These are phyloP conservation scores for Drosophila ambigua DNA, from an alignment of 1,140 invertebrate species.

Conservation along the genomic window DNA sequence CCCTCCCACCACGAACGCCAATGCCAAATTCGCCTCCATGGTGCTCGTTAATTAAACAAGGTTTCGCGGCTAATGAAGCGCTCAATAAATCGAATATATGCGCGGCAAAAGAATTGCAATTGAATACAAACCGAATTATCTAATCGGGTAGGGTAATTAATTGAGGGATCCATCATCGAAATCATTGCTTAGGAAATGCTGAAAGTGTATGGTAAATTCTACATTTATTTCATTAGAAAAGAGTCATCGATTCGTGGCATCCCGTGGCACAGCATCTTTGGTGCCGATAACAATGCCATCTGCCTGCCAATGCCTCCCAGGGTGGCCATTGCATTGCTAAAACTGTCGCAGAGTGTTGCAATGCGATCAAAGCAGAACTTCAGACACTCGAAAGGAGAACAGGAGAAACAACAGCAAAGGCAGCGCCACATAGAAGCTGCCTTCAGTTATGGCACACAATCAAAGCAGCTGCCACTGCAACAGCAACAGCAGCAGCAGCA, in stretches of 20 bases:
- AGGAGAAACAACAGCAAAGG: no score
- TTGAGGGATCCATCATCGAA: slow-evolving; percentile 1
- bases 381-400: slow-evolving; percentile 3
- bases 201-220: no score
- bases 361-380: slow-evolving; percentile 54
- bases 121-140: slow-evolving; percentile 40
- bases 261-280: slow-evolving; percentile 7
- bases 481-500: slow-evolving; percentile 14
- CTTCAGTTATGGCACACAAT: slow-evolving; percentile 58
- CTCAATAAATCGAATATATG: slow-evolving; percentile 34
- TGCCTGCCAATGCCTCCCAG: slow-evolving; percentile 19
- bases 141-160: slow-evolving; percentile 38
- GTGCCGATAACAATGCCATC: slow-evolving; percentile 2
- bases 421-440: slow-evolving; percentile 28
- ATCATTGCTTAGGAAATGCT: no score
- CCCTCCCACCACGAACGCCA: slow-evolving; percentile 17
- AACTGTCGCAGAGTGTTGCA: slow-evolving; percentile 61
- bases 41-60: slow-evolving; percentile 64
- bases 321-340: slow-evolving; percentile 43
- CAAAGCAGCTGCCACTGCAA: slow-evolving; percentile 26
- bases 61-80: slow-evolving; percentile 45
- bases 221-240: no score
- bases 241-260: not conserved
- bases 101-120: slow-evolving; percentile 6
- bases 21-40: slow-evolving; percentile 54